phyloP scores from a whole-genome alignment of 37 sponge, comb jelly and placozoan genomes.

The Cladorhizidae sp. region DNA sequence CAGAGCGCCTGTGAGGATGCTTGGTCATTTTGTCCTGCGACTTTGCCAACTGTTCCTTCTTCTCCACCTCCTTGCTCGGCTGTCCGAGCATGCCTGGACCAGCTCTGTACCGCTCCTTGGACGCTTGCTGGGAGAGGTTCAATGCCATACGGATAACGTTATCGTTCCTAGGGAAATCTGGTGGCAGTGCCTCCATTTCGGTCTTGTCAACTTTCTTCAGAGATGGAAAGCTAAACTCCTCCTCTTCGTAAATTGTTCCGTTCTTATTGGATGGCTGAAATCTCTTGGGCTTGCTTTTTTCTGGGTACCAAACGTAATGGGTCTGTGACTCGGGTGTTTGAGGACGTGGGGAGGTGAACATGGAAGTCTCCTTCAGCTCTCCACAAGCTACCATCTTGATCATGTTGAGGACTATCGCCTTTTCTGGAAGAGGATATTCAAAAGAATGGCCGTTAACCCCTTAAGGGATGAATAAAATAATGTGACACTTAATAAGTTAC shows the following conservation, averaged over 20 bases:
- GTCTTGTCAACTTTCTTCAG: too few species aligned
- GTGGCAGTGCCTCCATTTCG: too few species aligned
- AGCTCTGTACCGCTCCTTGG: not conserved
- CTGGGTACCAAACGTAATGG: constrained; percentile 29
- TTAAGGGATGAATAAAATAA: too few species aligned
- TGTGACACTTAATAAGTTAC: too few species aligned
- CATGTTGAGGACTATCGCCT: constrained; percentile 84
- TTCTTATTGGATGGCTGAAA: not conserved
- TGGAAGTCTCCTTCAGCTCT: constrained; percentile 18
- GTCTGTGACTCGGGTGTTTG: constrained; percentile 2
- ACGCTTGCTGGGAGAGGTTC: too few species aligned
- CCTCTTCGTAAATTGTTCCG: not conserved
- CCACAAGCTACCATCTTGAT: constrained; percentile 82
- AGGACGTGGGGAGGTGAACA: not conserved
- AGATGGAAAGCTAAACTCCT: too few species aligned
- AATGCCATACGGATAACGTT: too few species aligned
- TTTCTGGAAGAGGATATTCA: constrained; percentile 61
- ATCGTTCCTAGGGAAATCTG: too few species aligned
- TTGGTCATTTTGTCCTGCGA: too few species aligned
- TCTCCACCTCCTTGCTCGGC: constrained; percentile 1
- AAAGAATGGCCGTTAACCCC: too few species aligned
- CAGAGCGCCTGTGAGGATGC: too few species aligned
- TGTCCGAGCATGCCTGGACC: constrained; percentile 3
- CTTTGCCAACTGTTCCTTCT: not conserved
- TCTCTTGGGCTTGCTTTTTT: not conserved